These are phyloP conservation scores for Periophthalmus modestus DNA, from an alignment of 2,113 vertebrate genomes.

Conservation along the genomic window DNA sequence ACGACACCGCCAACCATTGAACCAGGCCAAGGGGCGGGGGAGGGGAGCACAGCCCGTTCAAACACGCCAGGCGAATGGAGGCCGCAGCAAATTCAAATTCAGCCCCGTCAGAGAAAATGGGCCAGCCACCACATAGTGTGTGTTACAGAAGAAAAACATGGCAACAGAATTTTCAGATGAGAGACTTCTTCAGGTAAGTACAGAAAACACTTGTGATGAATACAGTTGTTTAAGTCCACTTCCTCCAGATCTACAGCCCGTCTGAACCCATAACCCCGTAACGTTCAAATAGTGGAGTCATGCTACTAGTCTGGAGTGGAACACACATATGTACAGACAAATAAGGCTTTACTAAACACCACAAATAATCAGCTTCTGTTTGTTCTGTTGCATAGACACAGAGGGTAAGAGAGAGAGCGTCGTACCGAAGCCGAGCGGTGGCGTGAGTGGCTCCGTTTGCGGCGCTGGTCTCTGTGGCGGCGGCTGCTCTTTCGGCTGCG, in stretches of 20 bases:
- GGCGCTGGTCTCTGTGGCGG: conserved; percentile 80
- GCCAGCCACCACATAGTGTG: conserved; percentile 95
- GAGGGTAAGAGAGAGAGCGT: conserved; percentile 44
- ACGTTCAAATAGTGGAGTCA: conserved; percentile 45
- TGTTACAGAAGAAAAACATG: conserved; percentile 99
- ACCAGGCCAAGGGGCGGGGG: conserved; percentile 79
- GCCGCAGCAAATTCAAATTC: conserved; percentile 99
- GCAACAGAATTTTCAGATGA: conserved; percentile 99
- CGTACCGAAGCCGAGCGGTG: conserved; percentile 89
- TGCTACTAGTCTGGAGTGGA: conserved; percentile 45
- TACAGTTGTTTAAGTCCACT: conserved; percentile 44
- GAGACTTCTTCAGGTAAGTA: conserved; percentile 85
- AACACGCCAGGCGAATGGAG: conserved; percentile 82
- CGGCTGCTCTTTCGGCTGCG: conserved; percentile 86
- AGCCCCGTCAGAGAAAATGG: conserved; percentile 96
- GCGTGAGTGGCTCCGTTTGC: conserved; percentile 78
- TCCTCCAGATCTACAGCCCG: conserved; percentile 32
- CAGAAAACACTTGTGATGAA: conserved; percentile 81
- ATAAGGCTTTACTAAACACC: conserved; percentile 57
- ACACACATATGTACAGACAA: conserved; percentile 45
- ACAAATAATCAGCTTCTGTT: conserved; percentile 52
- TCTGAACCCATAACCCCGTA: conserved; percentile 23
- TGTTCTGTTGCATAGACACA: conserved; percentile 46
- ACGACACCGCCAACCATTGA: conserved; percentile 86
- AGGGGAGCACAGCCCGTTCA: conserved; percentile 85